A percentile compares a stretch with the other conserved stretches of the same genome.
These are phyloP conservation scores for Nowickia ferox DNA, from an alignment of 2,888 invertebrate genomes.

Conservation along the genomic window DNA sequence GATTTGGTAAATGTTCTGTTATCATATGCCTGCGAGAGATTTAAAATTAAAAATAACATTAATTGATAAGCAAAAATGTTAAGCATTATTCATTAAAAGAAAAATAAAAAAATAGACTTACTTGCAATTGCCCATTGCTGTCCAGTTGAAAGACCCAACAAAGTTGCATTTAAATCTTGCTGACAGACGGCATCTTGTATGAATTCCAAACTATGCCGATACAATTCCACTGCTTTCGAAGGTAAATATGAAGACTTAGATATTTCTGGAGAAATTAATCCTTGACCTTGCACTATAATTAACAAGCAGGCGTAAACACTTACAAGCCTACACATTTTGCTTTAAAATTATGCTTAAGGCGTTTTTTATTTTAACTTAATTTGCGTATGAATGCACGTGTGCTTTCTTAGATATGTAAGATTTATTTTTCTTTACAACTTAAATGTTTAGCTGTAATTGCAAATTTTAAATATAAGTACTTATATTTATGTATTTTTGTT, in stretches of 20 bases:
- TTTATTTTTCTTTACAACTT: slow-evolving; percentile 6
- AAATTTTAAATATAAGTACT: slow-evolving; percentile 15
- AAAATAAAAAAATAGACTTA: slow-evolving; percentile 71
- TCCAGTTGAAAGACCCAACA: slow-evolving; percentile 75
- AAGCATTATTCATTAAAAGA: neutral
- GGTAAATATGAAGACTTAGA: slow-evolving; percentile 60
- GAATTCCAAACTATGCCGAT: slow-evolving; percentile 73
- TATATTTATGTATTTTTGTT: slow-evolving; percentile 20
- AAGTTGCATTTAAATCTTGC: slow-evolving; percentile 77
- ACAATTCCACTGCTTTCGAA: slow-evolving; percentile 73
- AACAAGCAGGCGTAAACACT: neutral
- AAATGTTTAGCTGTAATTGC: slow-evolving; percentile 46
- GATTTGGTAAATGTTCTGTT: too few species aligned
- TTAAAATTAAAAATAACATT: too few species aligned
- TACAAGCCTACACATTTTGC: slow-evolving; percentile 36
- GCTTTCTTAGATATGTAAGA: neutral
- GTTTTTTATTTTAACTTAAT: neutral
- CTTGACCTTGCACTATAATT: slow-evolving; percentile 18
- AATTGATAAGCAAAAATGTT: too few species aligned
- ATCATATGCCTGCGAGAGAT: too few species aligned
- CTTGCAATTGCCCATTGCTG: slow-evolving; percentile 78
- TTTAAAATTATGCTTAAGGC: neutral
- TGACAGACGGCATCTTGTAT: slow-evolving; percentile 74
- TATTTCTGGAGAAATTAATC: slow-evolving; percentile 4
- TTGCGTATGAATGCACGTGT: neutral